These are phyloP conservation scores for Flabesymbios commensalis DNA, from an alignment of 2,888 invertebrate species.

Conservation along the genomic window DNA sequence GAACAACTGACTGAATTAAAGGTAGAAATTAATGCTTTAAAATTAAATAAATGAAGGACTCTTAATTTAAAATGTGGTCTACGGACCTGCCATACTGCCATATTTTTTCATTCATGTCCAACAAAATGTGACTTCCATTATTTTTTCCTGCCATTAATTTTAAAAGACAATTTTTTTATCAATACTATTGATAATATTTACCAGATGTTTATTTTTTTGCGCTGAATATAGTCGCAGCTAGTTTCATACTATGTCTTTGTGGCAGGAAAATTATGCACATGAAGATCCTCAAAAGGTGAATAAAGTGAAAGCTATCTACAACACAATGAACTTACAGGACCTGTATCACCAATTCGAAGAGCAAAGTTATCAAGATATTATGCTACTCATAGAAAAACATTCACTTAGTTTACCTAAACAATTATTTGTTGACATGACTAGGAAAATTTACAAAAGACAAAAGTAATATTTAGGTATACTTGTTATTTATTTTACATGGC, in stretches of 20 bases:
- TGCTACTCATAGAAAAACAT: conserved; percentile 44
- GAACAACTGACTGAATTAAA: conserved; percentile 47
- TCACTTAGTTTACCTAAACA: conserved; percentile 32
- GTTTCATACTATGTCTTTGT: not conserved
- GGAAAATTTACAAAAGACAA: conserved; percentile 59
- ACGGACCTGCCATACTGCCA: no score
- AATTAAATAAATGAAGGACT: not conserved
- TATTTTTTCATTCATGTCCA: no score
- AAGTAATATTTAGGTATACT: no score
- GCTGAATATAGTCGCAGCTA: not conserved
- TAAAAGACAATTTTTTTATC: not conserved
- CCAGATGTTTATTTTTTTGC: no score
- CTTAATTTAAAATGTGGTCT: not conserved
- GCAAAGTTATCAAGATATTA: conserved; percentile 46
- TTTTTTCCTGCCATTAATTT: no score
- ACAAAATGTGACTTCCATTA: no score
- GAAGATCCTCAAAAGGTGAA: conserved; percentile 45
- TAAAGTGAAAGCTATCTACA: conserved; percentile 51
- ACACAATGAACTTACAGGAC: conserved; percentile 45
- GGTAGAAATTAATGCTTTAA: conserved; percentile 34
- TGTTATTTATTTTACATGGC: no score
- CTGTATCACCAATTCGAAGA: conserved; percentile 56
- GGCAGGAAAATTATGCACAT: conserved; percentile 54
- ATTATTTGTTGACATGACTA: conserved; percentile 52
- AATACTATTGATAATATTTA: not conserved